A percentile compares a stretch with the other conserved stretches of the same genome.
Conservation (phyloP, 1,140 invertebrate species). For the Grapholita molesta region DNA sequence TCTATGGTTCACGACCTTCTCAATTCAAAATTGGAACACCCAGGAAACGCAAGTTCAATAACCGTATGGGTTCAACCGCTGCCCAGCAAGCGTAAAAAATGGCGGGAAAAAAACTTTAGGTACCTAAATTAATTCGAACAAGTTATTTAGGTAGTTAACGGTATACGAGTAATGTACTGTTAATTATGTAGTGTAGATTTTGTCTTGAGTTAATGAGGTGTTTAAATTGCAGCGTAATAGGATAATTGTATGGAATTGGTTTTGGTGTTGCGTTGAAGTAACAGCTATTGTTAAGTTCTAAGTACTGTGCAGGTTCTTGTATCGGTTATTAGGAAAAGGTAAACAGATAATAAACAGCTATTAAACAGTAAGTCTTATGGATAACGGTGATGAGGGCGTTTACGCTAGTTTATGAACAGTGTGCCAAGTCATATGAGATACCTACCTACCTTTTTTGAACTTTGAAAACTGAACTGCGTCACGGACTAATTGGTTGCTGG, state of each 20-base stretch:
- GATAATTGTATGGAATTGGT: slow-evolving; percentile 40
- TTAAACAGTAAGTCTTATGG: too few relatives aligned
- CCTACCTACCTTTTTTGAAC: too few relatives aligned
- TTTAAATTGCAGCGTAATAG: slow-evolving; percentile 36
- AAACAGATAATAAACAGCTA: too few relatives aligned
- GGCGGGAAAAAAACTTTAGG: slow-evolving; percentile 1
- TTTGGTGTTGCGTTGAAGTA: slow-evolving; percentile 21
- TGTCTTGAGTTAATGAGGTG: slow-evolving; percentile 16
- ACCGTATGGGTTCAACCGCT: slow-evolving; percentile 23
- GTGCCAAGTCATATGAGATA: too few relatives aligned
- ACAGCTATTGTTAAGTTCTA: background rate
- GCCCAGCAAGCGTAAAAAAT: slow-evolving; percentile 22
- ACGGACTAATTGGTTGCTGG: too few relatives aligned
- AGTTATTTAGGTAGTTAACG: slow-evolving; percentile 5
- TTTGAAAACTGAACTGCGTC: too few relatives aligned
- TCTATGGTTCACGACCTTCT: slow-evolving; percentile 23
- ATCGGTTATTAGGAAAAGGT: too few relatives aligned
- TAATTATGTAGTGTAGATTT: slow-evolving; percentile 7
- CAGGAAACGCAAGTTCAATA: slow-evolving; percentile 26
- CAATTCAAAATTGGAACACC: slow-evolving; percentile 21
- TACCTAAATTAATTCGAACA: slow-evolving; percentile 11
- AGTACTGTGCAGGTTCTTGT: background rate
- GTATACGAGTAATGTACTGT: slow-evolving; percentile 4
- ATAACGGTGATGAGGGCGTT: too few relatives aligned
- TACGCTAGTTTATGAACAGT: too few relatives aligned